phyloP scores from a whole-genome alignment of 2,888 invertebrate species.

The Cotesia congregata region DNA sequence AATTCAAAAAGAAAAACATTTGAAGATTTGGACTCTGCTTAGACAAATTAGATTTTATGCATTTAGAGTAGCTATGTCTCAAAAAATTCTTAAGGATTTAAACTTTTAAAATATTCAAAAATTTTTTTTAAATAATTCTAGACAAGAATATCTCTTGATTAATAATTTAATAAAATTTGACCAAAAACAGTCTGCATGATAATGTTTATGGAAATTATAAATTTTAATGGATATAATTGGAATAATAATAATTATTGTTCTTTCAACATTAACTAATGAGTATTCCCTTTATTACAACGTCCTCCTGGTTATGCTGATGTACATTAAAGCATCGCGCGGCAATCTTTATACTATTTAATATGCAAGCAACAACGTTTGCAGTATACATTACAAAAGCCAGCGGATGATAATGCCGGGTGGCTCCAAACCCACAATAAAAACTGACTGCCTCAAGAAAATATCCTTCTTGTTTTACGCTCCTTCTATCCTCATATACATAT shows the following conservation, averaged over 20 bases:
- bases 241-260: conserved; percentile 6
- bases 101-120: too few species aligned
- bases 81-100: too few species aligned
- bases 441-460: conserved; percentile 19
- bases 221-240: not conserved
- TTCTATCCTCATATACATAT: not conserved
- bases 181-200: not conserved
- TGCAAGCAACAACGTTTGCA: conserved; percentile 36
- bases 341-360: conserved; percentile 51
- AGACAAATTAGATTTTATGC: too few species aligned
- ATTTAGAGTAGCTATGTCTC: too few species aligned
- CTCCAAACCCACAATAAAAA: conserved; percentile 38
- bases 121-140: too few species aligned
- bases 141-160: not conserved
- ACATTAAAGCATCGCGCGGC: conserved; percentile 44
- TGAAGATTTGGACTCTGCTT: too few species aligned
- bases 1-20: too few species aligned
- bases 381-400: conserved; percentile 43
- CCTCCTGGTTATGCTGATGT: conserved; percentile 47
- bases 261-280: conserved; percentile 3
- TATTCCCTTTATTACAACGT: conserved; percentile 40
- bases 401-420: conserved; percentile 43
- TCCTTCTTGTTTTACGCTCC: not conserved
- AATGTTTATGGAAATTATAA: not conserved
- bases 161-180: not conserved